phyloP scores from a whole-genome alignment of 2,888 invertebrate species.

The Rhorus exstirpatorius region DNA sequence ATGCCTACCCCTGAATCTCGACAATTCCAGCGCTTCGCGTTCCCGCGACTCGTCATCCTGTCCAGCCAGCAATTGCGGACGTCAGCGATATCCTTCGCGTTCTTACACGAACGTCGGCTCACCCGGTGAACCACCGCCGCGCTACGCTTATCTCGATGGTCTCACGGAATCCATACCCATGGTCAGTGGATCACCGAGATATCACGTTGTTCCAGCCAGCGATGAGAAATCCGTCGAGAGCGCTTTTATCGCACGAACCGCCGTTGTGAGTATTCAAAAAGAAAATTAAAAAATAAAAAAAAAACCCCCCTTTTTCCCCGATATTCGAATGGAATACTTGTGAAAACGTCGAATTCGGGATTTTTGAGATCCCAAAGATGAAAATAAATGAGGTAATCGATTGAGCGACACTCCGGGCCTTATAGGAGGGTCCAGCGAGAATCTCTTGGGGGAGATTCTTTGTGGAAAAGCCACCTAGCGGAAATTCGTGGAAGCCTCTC shows the following conservation, averaged over 20 bases:
- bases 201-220: constrained; percentile 78
- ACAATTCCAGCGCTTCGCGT: constrained; percentile 70
- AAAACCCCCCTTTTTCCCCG: too few relatives aligned
- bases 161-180: constrained; percentile 81
- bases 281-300: too few relatives aligned
- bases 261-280: constrained; percentile 80
- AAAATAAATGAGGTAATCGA: too few relatives aligned
- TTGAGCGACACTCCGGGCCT: too few relatives aligned
- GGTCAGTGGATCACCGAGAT: constrained; percentile 81
- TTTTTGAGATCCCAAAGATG: too few relatives aligned
- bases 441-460: too few relatives aligned
- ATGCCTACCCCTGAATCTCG: constrained; percentile 81
- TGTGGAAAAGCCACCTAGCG: too few relatives aligned
- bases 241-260: constrained; percentile 85
- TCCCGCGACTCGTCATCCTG: constrained; percentile 70
- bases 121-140: constrained; percentile 77
- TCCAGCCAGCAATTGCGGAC: constrained; percentile 80
- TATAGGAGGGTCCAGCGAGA: too few relatives aligned
- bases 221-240: constrained; percentile 80
- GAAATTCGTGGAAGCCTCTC: too few relatives aligned
- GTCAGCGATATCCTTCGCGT: constrained; percentile 77
- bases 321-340: too few relatives aligned
- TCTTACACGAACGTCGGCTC: constrained; percentile 59
- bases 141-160: constrained; percentile 80
- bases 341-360: too few relatives aligned